Conservation (phyloP, 2,888 invertebrate species). For the Galerucella calmariensis region DNA sequence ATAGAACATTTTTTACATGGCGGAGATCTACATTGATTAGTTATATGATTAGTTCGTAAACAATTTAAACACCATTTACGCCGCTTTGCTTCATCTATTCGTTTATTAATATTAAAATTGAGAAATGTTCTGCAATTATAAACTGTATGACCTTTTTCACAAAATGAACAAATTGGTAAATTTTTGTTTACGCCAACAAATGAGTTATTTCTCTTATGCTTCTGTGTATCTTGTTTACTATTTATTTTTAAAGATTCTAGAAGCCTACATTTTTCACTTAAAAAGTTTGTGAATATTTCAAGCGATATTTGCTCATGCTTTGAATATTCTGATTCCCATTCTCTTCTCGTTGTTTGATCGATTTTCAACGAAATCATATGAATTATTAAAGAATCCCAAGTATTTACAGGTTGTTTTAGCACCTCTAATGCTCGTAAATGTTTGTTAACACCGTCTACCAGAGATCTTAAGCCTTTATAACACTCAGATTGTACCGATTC, state of each 20-base stretch:
- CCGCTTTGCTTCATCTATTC: not conserved
- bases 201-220: not conserved
- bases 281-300: too few relatives aligned
- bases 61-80: too few relatives aligned
- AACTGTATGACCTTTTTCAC: not conserved
- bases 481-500: not conserved
- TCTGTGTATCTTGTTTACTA: too few relatives aligned
- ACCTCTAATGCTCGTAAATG: not conserved
- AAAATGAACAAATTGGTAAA: not conserved
- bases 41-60: too few relatives aligned
- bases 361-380: not conserved
- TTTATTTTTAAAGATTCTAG: too few relatives aligned
- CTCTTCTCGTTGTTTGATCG: not conserved
- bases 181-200: not conserved
- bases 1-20: too few relatives aligned
- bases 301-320: not conserved
- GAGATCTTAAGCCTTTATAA: not conserved
- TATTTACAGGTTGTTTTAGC: not conserved
- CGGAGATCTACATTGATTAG: too few relatives aligned
- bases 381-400: not conserved
- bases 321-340: not conserved
- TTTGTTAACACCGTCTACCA: not conserved
- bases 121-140: not conserved
- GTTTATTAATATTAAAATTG: not conserved
- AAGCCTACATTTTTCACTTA: too few relatives aligned